These are phyloP conservation scores for Acanthosepion pharaonis DNA, from an alignment of 2,888 invertebrate species.

Conservation along the genomic window DNA sequence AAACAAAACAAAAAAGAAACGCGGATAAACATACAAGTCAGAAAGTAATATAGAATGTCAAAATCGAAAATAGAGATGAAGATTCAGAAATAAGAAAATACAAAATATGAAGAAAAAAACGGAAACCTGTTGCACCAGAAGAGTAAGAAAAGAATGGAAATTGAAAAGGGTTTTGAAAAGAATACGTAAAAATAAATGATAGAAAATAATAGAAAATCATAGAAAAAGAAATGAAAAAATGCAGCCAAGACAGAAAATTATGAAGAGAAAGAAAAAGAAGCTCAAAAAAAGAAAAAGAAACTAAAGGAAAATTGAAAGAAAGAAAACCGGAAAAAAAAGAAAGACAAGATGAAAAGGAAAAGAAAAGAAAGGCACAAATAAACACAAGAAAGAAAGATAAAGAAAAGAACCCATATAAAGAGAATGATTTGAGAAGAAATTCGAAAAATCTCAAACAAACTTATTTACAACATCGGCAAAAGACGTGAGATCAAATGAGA, in stretches of 20 bases:
- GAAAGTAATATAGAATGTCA: too few relatives aligned
- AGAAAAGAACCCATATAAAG: neutral
- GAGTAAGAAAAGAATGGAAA: too few relatives aligned
- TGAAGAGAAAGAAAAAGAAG: neutral
- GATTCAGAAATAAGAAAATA: too few relatives aligned
- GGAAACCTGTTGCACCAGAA: too few relatives aligned
- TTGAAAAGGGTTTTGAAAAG: too few relatives aligned
- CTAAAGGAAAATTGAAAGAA: neutral
- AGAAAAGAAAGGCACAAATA: neutral
- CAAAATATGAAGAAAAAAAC: too few relatives aligned
- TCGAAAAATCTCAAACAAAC: neutral
- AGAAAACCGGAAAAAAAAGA: neutral
- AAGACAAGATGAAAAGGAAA: neutral
- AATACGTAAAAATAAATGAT: neutral
- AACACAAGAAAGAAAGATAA: neutral
- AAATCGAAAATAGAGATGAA: too few relatives aligned
- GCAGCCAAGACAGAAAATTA: too few relatives aligned
- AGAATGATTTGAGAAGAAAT: neutral
- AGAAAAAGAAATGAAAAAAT: neutral
- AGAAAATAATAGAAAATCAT: neutral
- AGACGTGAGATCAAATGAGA: neutral
- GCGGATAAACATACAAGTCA: too few relatives aligned
- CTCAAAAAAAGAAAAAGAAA: neutral
- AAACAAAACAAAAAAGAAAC: too few relatives aligned
- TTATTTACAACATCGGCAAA: neutral